Percentiles rank a stretch among this genome's conserved stretches.
Conservation (phyloP, 2,888 invertebrate species). For the Leptarthrus brevirostris region DNA sequence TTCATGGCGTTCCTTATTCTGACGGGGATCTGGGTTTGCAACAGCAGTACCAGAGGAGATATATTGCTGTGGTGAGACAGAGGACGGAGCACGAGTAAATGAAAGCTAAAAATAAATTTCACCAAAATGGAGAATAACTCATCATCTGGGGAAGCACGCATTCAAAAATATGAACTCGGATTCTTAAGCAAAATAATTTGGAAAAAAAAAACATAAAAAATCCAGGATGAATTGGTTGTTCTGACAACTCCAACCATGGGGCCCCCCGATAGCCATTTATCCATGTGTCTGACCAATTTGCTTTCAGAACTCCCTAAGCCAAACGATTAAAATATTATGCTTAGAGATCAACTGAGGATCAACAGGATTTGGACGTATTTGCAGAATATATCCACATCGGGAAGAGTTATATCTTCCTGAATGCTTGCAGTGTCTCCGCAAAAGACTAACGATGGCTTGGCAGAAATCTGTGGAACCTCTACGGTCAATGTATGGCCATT, state of each 20-base stretch:
- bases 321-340: slow-evolving; percentile 57
- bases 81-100: background rate
- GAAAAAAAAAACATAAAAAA: background rate
- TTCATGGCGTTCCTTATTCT: slow-evolving; percentile 7
- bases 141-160: background rate
- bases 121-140: background rate
- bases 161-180: background rate
- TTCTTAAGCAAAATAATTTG: background rate
- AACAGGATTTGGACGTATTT: slow-evolving; percentile 55
- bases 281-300: slow-evolving; percentile 48
- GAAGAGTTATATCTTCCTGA: slow-evolving; percentile 15
- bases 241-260: background rate
- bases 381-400: slow-evolving; percentile 32
- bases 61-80: background rate
- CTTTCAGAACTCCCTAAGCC: slow-evolving; percentile 50
- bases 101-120: slow-evolving; percentile 22
- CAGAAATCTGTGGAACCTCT: background rate
- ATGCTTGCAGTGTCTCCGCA: background rate
- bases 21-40: background rate
- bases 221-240: background rate
- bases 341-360: slow-evolving; percentile 57
- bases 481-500: background rate
- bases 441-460: background rate
- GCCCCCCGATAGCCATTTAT: background rate
- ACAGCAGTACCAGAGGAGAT: background rate